Evolutionary conservation across 2,888 invertebrate genomes (phyloP).

Genomic region (Electrophaes corylata): DNA sequence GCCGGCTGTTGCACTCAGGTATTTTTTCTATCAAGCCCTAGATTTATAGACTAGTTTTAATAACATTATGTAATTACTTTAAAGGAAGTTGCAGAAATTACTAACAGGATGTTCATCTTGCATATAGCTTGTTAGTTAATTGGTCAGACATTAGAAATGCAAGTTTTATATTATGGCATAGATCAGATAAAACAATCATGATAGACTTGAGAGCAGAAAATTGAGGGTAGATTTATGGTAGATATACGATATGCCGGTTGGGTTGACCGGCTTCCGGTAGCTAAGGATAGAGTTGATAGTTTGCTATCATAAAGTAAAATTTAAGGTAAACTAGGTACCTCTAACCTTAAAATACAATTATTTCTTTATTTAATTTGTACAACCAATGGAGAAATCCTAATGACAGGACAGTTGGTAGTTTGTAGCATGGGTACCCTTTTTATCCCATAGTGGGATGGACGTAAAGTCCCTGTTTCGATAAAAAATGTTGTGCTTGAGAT

Average conservation of each 20-base stretch:
- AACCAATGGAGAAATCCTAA: no score
- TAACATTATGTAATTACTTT: not conserved
- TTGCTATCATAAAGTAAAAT: no score
- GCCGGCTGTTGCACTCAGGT: conserved; percentile 55
- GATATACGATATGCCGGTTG: not conserved
- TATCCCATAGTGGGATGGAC: no score
- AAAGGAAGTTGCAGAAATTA: conserved; percentile 18
- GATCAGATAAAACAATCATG: not conserved
- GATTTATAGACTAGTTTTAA: conserved; percentile 22
- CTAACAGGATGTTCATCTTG: conserved; percentile 24
- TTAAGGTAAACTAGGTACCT: no score
- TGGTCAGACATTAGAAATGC: conserved; percentile 16
- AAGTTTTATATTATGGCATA: conserved; percentile 4
- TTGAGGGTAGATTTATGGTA: not conserved
- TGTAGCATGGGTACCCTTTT: no score
- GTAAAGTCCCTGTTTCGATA: no score
- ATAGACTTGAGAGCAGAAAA: not conserved
- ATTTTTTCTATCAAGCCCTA: conserved; percentile 28
- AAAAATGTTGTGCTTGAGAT: no score
- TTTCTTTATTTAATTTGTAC: no score
- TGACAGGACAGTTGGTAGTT: no score
- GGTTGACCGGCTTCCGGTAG: conserved; percentile 1
- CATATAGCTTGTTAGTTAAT: conserved; percentile 24
- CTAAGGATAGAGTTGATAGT: not conserved
- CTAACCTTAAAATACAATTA: no score